Percentiles rank a stretch among this genome's conserved stretches.
These are phyloP conservation scores for Sycophila texana DNA, from an alignment of 2,888 invertebrate genomes.

Conservation along the genomic window DNA sequence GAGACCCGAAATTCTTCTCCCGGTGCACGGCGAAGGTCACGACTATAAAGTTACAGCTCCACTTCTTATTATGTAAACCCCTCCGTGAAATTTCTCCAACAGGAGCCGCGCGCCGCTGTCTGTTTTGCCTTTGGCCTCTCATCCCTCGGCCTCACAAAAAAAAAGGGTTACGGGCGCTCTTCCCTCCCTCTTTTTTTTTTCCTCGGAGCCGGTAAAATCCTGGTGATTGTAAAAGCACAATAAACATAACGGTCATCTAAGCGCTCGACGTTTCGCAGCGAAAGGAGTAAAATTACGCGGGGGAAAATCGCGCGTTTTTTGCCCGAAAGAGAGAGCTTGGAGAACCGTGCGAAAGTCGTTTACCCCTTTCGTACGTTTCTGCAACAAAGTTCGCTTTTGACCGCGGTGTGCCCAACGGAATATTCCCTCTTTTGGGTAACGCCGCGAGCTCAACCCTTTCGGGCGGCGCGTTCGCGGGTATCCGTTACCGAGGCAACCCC, in stretches of 20 bases:
- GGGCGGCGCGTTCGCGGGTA: not conserved
- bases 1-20: not conserved
- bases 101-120: conserved; percentile 22
- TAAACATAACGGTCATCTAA: conserved; percentile 49
- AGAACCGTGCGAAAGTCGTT: conserved; percentile 51
- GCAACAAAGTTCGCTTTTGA: not conserved
- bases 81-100: conserved; percentile 42
- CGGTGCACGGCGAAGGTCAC: conserved; percentile 34
- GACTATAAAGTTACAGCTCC: conserved; percentile 53
- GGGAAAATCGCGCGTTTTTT: conserved; percentile 24
- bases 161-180: conserved; percentile 40
- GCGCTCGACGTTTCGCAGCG: not conserved
- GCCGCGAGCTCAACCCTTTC: not conserved
- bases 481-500: conserved; percentile 5
- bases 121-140: conserved; percentile 44
- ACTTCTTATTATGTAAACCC: conserved; percentile 54
- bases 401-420: conserved; percentile 21
- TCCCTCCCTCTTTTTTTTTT: conserved; percentile 7
- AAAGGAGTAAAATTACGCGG: conserved; percentile 30
- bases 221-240: conserved; percentile 45
- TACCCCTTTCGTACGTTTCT: conserved; percentile 24
- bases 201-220: conserved; percentile 20
- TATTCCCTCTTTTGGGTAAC: not conserved
- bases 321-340: not conserved
- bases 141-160: conserved; percentile 22